A percentile compares a stretch with the other conserved stretches of the same genome.
Evolutionary conservation across 37 sponge, comb jelly and placozoan species (phyloP).

Genomic region (Diacarnus erythraeanus): DNA sequence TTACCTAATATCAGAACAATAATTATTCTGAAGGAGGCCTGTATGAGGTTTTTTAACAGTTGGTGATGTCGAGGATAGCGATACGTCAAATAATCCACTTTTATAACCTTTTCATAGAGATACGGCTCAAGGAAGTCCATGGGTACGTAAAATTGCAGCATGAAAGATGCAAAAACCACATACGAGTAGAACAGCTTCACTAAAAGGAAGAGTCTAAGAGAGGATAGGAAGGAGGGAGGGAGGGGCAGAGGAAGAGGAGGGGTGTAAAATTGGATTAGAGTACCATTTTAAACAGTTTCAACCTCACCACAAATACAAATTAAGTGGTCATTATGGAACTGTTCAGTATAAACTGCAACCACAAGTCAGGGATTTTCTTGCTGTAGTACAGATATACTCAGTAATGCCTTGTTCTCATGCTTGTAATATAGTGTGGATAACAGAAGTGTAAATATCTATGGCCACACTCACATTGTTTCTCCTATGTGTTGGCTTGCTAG

Average conservation of each 20-base stretch:
- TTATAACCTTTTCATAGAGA: constrained; percentile 19
- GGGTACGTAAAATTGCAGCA: constrained; percentile 82
- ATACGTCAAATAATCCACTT: constrained; percentile 13
- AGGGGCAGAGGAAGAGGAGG: too few relatives aligned
- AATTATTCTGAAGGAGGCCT: constrained; percentile 22
- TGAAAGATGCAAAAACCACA: constrained; percentile 54
- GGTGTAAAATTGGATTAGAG: too few relatives aligned
- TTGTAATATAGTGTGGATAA: not conserved
- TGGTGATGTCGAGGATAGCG: constrained; percentile 18
- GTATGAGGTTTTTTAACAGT: not conserved
- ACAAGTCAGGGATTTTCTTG: too few relatives aligned
- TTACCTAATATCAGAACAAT: constrained; percentile 62
- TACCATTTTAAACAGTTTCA: too few relatives aligned
- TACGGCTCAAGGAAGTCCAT: constrained; percentile 75
- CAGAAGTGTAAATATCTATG: not conserved
- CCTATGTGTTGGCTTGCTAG: constrained; percentile 39
- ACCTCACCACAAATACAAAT: too few relatives aligned
- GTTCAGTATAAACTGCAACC: too few relatives aligned
- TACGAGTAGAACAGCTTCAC: constrained; percentile 57
- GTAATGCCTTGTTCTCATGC: not conserved
- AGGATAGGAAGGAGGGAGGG: not conserved
- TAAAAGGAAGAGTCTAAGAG: constrained; percentile 55
- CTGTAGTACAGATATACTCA: too few relatives aligned
- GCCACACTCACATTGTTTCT: constrained; percentile 19
- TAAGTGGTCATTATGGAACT: too few relatives aligned